Conservation (phyloP, 2,888 invertebrate species). For the Sylvicola cinctus region DNA sequence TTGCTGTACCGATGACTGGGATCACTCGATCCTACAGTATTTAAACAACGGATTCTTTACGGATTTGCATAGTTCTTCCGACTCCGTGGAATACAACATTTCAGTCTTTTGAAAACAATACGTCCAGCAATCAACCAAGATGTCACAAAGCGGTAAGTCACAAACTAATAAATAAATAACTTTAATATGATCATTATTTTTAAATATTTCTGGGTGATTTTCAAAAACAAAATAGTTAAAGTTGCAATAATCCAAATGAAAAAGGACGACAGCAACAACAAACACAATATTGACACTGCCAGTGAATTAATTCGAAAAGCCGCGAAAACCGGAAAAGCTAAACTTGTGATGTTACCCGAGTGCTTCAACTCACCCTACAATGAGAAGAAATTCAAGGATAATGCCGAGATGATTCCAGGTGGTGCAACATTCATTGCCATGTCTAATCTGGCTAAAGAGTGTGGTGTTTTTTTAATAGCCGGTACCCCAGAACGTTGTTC, state of each 20-base stretch:
- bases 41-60: too few species aligned
- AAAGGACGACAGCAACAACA: slow-evolving; percentile 50
- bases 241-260: slow-evolving; percentile 68
- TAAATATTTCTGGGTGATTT: too few species aligned
- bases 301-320: slow-evolving; percentile 49
- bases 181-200: too few species aligned
- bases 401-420: slow-evolving; percentile 65
- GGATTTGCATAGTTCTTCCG: too few species aligned
- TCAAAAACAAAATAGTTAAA: too few species aligned
- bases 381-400: slow-evolving; percentile 60
- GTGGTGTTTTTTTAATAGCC: slow-evolving; percentile 62
- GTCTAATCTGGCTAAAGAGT: slow-evolving; percentile 52
- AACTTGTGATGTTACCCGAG: slow-evolving; percentile 54
- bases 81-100: too few species aligned
- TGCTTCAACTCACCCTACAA: slow-evolving; percentile 94
- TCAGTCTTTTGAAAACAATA: too few species aligned
- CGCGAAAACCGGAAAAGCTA: slow-evolving; percentile 34
- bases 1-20: too few species aligned
- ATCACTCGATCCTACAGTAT: too few species aligned
- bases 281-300: slow-evolving; percentile 50
- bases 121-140: too few species aligned
- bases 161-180: too few species aligned
- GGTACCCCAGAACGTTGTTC: slow-evolving; percentile 71
- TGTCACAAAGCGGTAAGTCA: too few species aligned
- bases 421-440: slow-evolving; percentile 55